Conservation (phyloP, 2,888 invertebrate genomes). For the Harpagoxenus sublaevis region DNA sequence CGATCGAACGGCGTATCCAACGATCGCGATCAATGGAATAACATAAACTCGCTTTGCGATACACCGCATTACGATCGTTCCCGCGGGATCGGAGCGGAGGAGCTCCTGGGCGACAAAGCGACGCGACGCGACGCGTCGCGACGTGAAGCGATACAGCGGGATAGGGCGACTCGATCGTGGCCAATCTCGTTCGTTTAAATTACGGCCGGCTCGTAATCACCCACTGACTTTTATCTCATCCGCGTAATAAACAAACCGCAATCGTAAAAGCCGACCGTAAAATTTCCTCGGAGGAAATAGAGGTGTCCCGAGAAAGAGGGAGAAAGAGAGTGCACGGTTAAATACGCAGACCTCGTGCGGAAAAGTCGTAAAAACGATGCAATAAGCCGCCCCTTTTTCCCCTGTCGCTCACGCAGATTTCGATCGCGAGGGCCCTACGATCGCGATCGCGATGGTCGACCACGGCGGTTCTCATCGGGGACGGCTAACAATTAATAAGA, state of each 20-base stretch:
- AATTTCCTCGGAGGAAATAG: not conserved
- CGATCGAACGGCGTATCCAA: not conserved
- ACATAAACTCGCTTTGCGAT: constrained; percentile 56
- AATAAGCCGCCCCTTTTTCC: not conserved
- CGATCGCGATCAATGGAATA: constrained; percentile 56
- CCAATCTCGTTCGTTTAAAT: constrained; percentile 57
- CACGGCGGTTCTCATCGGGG: not conserved
- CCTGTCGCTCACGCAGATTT: not conserved
- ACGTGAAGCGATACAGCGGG: constrained; percentile 52
- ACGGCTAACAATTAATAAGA: not conserved
- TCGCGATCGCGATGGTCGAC: not conserved
- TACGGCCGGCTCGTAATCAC: constrained; percentile 45
- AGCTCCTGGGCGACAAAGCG: constrained; percentile 23
- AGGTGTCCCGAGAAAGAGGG: no score
- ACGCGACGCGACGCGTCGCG: constrained; percentile 45
- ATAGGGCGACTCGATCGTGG: constrained; percentile 62
- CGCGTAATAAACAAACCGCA: constrained; percentile 53
- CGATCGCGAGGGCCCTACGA: not conserved
- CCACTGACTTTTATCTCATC: constrained; percentile 55
- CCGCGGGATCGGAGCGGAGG: constrained; percentile 17
- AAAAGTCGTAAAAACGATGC: constrained; percentile 36
- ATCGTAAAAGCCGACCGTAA: constrained; percentile 50
- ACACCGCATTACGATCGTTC: constrained; percentile 32
- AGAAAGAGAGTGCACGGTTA: not conserved
- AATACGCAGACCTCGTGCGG: constrained; percentile 39